Percentiles rank a stretch among this genome's conserved stretches.
phyloP scores from a whole-genome alignment of 2,113 vertebrate genomes.

The Ptilonorhynchus violaceus region DNA sequence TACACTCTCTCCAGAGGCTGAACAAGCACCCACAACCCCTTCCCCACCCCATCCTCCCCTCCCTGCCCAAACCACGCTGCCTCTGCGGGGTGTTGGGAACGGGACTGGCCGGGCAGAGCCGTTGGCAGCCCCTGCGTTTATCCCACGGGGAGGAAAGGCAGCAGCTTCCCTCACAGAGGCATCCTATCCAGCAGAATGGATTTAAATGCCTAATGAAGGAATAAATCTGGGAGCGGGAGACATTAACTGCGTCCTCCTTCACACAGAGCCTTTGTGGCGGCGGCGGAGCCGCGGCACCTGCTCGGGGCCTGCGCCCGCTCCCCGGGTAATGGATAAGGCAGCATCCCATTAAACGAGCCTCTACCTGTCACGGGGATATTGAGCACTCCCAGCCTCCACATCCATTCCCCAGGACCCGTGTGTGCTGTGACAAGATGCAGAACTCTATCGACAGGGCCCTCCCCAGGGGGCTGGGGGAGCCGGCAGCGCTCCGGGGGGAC shows the following conservation, averaged over 20 bases:
- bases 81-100: neutral
- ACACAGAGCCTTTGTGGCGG: constrained; percentile 21
- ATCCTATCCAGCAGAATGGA: constrained; percentile 38
- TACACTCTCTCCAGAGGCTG: neutral
- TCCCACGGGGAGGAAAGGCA: neutral
- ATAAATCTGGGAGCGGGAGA: constrained; percentile 56
- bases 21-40: neutral
- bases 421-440: neutral
- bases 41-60: neutral
- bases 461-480: neutral
- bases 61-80: rapidly evolving
- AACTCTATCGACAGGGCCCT: neutral
- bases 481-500: neutral
- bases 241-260: constrained; percentile 46
- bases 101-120: neutral
- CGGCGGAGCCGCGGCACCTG: neutral
- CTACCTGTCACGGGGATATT: constrained; percentile 11
- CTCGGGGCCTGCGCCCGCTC: neutral
- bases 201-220: constrained; percentile 66
- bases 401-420: neutral
- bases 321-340: neutral
- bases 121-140: neutral
- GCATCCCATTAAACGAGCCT: neutral
- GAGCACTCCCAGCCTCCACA: neutral
- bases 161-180: constrained; percentile 26